These are phyloP conservation scores for Cynopterus brachyotis DNA, from an alignment of 2,113 vertebrate species.

Conservation along the genomic window DNA sequence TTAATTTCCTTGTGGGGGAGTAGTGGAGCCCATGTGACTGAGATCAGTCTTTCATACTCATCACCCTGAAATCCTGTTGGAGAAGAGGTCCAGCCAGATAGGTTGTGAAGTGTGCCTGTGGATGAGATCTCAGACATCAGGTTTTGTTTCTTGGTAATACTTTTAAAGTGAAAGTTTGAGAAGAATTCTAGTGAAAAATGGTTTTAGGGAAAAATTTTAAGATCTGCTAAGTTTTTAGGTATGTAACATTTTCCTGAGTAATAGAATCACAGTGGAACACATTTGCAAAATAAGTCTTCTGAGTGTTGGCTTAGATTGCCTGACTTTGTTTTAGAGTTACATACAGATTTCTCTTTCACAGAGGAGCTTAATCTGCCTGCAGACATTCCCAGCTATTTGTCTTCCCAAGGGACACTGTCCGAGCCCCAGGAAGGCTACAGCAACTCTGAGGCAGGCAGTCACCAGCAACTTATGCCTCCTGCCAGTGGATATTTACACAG, in stretches of 20 bases:
- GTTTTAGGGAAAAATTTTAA: neutral
- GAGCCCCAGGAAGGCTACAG: constrained; percentile 98
- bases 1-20: neutral
- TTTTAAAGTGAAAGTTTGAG: neutral
- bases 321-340: constrained; percentile 34
- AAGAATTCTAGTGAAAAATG: neutral
- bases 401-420: constrained; percentile 96
- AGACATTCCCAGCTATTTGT: constrained; percentile 98
- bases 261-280: neutral
- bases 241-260: neutral
- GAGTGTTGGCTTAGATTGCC: neutral
- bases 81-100: neutral
- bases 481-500: constrained; percentile 90
- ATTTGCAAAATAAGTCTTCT: neutral
- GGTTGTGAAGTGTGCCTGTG: neutral
- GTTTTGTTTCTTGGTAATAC: neutral
- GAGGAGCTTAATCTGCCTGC: constrained; percentile 97
- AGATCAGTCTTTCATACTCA: neutral
- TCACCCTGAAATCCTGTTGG: neutral
- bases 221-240: neutral
- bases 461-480: constrained; percentile 98
- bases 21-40: neutral
- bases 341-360: constrained; percentile 77
- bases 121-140: neutral
- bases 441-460: constrained; percentile 96